Base-by-base conservation (phyloP, 1,140 invertebrate genomes). In the Notospermus geniculatus region DNA sequence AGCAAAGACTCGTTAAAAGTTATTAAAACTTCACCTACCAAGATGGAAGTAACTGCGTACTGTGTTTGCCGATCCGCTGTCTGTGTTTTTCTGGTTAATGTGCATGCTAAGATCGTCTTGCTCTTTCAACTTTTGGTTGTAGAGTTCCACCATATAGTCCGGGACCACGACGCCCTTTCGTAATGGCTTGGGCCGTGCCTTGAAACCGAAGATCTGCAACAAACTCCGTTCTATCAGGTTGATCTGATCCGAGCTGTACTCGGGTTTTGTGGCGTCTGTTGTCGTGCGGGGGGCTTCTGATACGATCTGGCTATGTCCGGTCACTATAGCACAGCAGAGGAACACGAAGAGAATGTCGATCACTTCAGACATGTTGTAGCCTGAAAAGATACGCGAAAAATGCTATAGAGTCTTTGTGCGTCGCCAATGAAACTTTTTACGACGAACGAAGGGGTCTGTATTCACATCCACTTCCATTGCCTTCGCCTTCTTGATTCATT, bases 41-140 rank as follows among this genome's bases (percentile, higher is more conserved):
- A 86, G 81, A 83, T 93, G 91, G 68, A 86, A 85, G 83, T 91
- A 94, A 80, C 90, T 91, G 67, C 92, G 83, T 39, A 92, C 89
- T 41, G 91, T 94, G 81, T 94, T 94, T 61, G 92, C 90, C 58
- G 86, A 86, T 61, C 85, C 83, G 43, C 61, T 54, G 25, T 60
- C 66, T 13, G 56, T 25, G 2, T 50, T 46, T 43, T 62, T 57
- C 29, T 30, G 43, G n/a, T 54, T 54, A 22, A 46, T 50, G 29
- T 41, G 65, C 57, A 62, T 46, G 28, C 50, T 25, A 30, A 45
- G 68, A 23, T 62, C 56, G 60, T 64, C 64, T 22, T 58, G 45
- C 41, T 66, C 53, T 36, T 54, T 45, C 19, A 39, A 70, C 23
- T 67, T 63, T 57, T 61, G 50, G 64, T 69, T 59, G 84, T 92